A percentile compares a stretch with the other conserved stretches of the same genome.
phyloP scores from a whole-genome alignment of 2,113 vertebrate species.

The Leucosticte australis region DNA sequence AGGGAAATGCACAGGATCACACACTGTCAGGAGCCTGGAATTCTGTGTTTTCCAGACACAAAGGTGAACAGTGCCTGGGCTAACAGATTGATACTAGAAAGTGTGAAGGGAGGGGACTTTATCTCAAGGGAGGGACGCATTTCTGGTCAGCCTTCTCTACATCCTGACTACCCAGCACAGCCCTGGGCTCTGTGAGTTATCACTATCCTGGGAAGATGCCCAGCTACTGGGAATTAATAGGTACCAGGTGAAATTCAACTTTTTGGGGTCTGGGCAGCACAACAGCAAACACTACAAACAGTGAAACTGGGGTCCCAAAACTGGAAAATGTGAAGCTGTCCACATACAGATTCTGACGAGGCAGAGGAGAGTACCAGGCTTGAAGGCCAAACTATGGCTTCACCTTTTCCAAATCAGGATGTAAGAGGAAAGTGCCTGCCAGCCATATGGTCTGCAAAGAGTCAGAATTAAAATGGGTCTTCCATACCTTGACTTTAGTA shows the following conservation, averaged over 20 bases:
- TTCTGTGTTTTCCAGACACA: neutral
- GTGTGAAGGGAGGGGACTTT: neutral
- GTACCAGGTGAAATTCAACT: neutral
- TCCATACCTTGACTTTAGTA: constrained; percentile 18
- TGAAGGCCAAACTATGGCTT: neutral
- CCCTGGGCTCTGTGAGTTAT: neutral
- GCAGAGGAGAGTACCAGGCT: neutral
- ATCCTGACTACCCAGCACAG: neutral
- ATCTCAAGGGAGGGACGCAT: neutral
- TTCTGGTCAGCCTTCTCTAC: neutral
- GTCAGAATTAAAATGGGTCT: neutral
- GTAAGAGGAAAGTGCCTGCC: neutral
- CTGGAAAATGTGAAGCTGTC: neutral
- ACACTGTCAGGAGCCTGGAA: neutral
- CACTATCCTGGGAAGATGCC: neutral
- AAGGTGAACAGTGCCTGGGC: neutral
- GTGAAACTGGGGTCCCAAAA: neutral
- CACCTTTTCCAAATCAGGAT: neutral
- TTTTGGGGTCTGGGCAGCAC: neutral
- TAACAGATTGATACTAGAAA: neutral
- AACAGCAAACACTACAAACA: neutral
- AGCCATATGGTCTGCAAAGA: neutral
- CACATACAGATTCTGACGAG: neutral
- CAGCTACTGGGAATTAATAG: neutral
- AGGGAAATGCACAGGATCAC: neutral